Conservation (phyloP, 2,797 vertebrate genomes). For the Eleutherodactylus coqui region DNA sequence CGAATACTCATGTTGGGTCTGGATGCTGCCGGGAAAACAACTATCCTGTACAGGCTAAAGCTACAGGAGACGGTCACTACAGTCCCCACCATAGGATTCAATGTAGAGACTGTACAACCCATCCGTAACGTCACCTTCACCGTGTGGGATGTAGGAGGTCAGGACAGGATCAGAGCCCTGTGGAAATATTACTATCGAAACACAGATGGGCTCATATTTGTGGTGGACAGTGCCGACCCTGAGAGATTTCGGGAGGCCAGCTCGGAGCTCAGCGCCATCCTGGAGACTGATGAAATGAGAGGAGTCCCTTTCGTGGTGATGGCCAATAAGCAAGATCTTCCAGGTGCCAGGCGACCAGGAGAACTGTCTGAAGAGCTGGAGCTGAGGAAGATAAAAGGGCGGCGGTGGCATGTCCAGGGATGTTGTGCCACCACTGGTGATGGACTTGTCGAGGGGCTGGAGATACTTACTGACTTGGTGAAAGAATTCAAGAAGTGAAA, state of each 20-base stretch:
- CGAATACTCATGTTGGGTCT: conserved; percentile 64
- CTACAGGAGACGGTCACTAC: conserved; percentile 56
- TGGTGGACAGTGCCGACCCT: conserved; percentile 64
- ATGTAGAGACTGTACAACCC: conserved; percentile 83
- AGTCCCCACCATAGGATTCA: conserved; percentile 74
- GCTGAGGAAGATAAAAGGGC: conserved; percentile 36
- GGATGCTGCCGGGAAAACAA: conserved; percentile 66
- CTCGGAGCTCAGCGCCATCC: conserved; percentile 15
- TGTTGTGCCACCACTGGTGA: conserved; percentile 64
- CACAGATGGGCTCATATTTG: conserved; percentile 74
- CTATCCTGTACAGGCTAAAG: conserved; percentile 64
- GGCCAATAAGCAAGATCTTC: conserved; percentile 67
- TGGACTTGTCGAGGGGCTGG: conserved; percentile 69
- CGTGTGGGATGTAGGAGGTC: conserved; percentile 86
- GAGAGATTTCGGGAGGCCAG: conserved; percentile 22
- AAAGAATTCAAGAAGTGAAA: conserved; percentile 50
- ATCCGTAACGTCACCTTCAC: conserved; percentile 84
- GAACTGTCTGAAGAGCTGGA: conserved; percentile 58
- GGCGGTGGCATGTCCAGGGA: conserved; percentile 67
- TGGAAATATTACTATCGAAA: conserved; percentile 83
- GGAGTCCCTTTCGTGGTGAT: conserved; percentile 60
- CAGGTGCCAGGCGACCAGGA: conserved; percentile 46
- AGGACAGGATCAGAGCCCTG: conserved; percentile 81
- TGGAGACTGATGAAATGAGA: conserved; percentile 42
- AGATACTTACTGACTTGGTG: conserved; percentile 61